A percentile compares a stretch with the other conserved stretches of the same genome.
Evolutionary conservation across 2,113 vertebrate species (phyloP).

Genomic region (Gobio gobio): DNA sequence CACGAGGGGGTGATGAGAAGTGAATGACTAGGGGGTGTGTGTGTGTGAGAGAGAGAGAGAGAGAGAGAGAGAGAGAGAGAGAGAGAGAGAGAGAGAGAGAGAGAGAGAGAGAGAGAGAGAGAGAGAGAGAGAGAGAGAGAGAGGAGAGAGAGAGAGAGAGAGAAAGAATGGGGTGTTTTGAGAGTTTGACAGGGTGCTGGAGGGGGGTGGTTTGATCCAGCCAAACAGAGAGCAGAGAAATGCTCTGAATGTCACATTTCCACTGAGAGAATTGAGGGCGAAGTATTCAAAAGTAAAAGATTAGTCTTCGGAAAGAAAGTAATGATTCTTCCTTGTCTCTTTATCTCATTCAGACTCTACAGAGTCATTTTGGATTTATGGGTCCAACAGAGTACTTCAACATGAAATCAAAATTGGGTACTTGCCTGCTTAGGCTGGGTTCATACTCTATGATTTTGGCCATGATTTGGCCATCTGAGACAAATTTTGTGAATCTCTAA

Average conservation of each 20-base stretch:
- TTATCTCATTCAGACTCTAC: background rate
- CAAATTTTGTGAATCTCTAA: no score
- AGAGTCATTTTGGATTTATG: background rate
- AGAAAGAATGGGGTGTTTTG: conserved; percentile 21
- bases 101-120: conserved; percentile 31
- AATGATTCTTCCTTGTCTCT: background rate
- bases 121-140: conserved; percentile 45
- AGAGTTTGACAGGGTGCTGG: conserved; percentile 30
- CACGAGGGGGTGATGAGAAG: conserved; percentile 45
- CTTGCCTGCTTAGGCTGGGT: background rate
- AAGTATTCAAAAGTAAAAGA: conserved; percentile 16
- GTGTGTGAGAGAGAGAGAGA: conserved; percentile 35
- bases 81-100: conserved; percentile 36
- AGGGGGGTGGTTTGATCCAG: conserved; percentile 38
- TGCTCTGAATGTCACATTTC: conserved; percentile 23
- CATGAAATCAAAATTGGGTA: background rate
- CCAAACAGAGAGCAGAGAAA: conserved; percentile 30
- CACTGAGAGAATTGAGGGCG: conserved; percentile 8
- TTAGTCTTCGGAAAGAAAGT: background rate
- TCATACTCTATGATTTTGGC: no score
- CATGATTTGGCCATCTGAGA: no score
- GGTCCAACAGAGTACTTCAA: background rate
- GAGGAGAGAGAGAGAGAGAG: conserved; percentile 14
- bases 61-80: conserved; percentile 37
- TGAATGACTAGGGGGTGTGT: conserved; percentile 36